A percentile compares a stretch with the other conserved stretches of the same genome.
These are phyloP conservation scores for Drosophila pullipes DNA, from an alignment of 2,888 invertebrate species.

Conservation along the genomic window DNA sequence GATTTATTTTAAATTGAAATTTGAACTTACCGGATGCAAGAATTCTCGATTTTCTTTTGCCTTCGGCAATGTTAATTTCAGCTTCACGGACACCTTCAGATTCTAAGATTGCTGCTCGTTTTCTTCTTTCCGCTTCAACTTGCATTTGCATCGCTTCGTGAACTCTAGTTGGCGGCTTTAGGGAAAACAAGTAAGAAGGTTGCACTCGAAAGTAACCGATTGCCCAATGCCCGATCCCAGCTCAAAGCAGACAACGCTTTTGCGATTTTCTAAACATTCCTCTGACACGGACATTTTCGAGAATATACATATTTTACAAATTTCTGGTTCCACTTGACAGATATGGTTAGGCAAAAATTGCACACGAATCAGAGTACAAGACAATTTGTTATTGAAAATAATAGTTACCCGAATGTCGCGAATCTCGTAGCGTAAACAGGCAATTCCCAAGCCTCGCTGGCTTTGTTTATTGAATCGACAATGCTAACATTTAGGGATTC, in stretches of 20 bases:
- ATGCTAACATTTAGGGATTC: constrained; percentile 97
- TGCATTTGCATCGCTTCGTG: constrained; percentile 99
- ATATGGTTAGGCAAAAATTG: too few relatives aligned
- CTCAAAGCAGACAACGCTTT: neutral
- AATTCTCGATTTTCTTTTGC: constrained; percentile 95
- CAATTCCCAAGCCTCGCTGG: constrained; percentile 99
- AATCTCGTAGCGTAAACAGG: constrained; percentile 97
- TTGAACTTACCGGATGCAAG: constrained; percentile 91
- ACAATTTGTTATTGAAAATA: neutral
- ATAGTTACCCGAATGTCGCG: constrained; percentile 87
- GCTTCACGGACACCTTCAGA: constrained; percentile 97
- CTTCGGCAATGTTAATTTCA: constrained; percentile 99
- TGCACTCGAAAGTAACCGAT: neutral
- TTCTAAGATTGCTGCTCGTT: constrained; percentile 98
- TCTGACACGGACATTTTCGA: too few relatives aligned
- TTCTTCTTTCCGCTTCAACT: constrained; percentile 98
- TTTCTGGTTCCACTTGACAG: too few relatives aligned
- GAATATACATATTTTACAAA: too few relatives aligned
- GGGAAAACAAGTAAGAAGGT: neutral
- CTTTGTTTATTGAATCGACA: constrained; percentile 98
- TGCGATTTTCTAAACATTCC: too few relatives aligned
- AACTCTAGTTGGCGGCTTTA: constrained; percentile 94
- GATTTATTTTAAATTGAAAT: neutral
- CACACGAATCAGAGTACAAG: neutral
- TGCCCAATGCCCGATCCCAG: neutral